Base-by-base conservation (phyloP, 2,797 vertebrate species). In the Ammospiza maritima region DNA sequence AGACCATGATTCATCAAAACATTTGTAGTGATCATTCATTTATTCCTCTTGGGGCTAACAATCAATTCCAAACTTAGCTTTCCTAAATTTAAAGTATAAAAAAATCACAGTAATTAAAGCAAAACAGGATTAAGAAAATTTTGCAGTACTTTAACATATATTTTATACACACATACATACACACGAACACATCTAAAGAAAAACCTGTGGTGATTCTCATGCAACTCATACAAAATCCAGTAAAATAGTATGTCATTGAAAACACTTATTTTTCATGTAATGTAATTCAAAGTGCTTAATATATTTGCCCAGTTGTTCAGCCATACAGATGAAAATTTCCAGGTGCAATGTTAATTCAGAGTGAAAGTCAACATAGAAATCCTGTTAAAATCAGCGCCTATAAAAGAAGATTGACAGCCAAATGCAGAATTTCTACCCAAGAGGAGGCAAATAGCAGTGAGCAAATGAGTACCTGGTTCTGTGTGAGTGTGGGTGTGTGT, bases 401-500 rank as follows among this genome's bases (percentile, higher is more conserved):
- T 32, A 60, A 64, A 89, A 73, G 62, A 88, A 61, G 19, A 58
- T 54, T 60, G n/a, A 13, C 8, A 36, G 25, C 14, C 38, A 50
- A 91, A 82, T 34, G n/a, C n/a, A 58, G 23, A 62, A 73, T 60
- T 82, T 62, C 56, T 70, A 30, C 9, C 19, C 5, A 9, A 87
- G 14, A 65, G 27, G 10, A 84, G 44, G 10, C 29, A 79, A 17
- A 13, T 0, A 75, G 29, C 32, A 79, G 38, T 9, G 21, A 93
- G 30, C 16, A 81, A 74, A 57, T 1, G 5, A 56, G 20, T 5
- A 13, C 25, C 26, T 66, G 22, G 17, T 51, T 36, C 3, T 8
- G 8, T 4, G 4, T 5, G 4, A 27, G 18, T 10, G 22, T 13
- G 16, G 21, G 6, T 6, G 58, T 42, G 5, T 1, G n/a, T 11